phyloP scores from a whole-genome alignment of 2,113 vertebrate species.

The Cepphus grylle region DNA sequence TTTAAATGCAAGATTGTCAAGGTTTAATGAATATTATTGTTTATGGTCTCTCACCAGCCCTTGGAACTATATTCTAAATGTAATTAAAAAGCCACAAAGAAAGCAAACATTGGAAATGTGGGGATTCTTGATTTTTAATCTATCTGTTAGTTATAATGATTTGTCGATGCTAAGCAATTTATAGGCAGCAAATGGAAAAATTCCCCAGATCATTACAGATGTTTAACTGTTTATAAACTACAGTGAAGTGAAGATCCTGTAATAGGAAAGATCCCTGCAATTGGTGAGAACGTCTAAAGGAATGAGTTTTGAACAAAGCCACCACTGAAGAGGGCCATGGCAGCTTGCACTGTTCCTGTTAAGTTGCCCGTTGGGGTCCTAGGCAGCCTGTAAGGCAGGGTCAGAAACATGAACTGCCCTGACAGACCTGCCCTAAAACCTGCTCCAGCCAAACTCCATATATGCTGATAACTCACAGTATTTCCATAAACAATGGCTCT shows the following conservation, averaged over 20 bases:
- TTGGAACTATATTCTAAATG: background rate
- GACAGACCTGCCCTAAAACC: background rate
- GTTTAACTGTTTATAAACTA: background rate
- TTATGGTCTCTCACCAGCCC: background rate
- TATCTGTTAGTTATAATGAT: background rate
- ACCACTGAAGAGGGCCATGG: rapidly evolving
- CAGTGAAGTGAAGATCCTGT: background rate
- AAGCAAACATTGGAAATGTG: background rate
- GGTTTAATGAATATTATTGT: background rate
- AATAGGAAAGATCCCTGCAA: background rate
- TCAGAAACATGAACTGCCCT: background rate
- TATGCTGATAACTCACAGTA: background rate
- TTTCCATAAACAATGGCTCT: background rate
- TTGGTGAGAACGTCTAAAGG: background rate
- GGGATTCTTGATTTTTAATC: background rate
- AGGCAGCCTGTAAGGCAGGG: background rate
- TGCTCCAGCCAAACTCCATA: background rate
- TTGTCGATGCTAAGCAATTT: background rate
- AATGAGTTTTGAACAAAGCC: background rate
- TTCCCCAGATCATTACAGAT: background rate
- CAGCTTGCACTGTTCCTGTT: background rate
- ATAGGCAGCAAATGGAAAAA: background rate
- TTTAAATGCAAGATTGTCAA: background rate
- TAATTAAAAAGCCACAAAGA: background rate
- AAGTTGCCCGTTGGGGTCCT: background rate